phyloP scores from a whole-genome alignment of 2,888 invertebrate genomes.

The Odontocolon sp. region DNA sequence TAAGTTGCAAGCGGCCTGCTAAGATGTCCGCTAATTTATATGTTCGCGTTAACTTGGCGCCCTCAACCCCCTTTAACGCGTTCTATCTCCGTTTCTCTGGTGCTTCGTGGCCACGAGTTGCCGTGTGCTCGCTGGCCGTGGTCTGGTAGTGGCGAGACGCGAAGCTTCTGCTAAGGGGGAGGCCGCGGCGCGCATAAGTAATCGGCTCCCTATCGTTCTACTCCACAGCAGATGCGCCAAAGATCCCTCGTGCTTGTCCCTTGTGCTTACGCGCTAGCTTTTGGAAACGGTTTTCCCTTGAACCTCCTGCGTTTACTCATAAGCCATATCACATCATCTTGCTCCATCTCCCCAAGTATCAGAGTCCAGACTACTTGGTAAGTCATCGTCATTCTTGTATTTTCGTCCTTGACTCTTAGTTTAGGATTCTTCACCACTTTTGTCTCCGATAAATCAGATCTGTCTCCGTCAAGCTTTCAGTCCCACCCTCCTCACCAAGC shows the following conservation, averaged over 20 bases:
- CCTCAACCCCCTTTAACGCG: slow-evolving; percentile 61
- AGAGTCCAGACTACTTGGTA: too few relatives aligned
- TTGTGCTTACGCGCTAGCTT: slow-evolving; percentile 54
- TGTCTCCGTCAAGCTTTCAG: neutral
- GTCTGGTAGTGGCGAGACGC: slow-evolving; percentile 55
- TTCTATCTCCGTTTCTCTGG: slow-evolving; percentile 60
- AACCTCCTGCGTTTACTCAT: neutral
- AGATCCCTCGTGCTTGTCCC: slow-evolving; percentile 71
- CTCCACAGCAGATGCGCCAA: slow-evolving; percentile 76
- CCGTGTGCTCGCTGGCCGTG: slow-evolving; percentile 24
- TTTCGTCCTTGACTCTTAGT: neutral
- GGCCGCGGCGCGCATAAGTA: slow-evolving; percentile 79
- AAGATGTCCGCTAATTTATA: slow-evolving; percentile 81
- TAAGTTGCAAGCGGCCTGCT: slow-evolving; percentile 81
- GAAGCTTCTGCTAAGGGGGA: slow-evolving; percentile 76
- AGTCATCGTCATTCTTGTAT: neutral
- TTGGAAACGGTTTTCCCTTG: slow-evolving; percentile 34
- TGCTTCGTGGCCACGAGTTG: slow-evolving; percentile 52
- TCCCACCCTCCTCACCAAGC: neutral
- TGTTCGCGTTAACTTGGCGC: slow-evolving; percentile 79
- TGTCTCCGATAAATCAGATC: slow-evolving; percentile 14
- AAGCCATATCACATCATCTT: too few relatives aligned
- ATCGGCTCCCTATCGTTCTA: slow-evolving; percentile 75
- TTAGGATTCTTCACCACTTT: neutral
- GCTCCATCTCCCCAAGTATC: too few relatives aligned